Evolutionary conservation across 2,113 vertebrate genomes (phyloP).

Genomic region (Tor tambroides): DNA sequence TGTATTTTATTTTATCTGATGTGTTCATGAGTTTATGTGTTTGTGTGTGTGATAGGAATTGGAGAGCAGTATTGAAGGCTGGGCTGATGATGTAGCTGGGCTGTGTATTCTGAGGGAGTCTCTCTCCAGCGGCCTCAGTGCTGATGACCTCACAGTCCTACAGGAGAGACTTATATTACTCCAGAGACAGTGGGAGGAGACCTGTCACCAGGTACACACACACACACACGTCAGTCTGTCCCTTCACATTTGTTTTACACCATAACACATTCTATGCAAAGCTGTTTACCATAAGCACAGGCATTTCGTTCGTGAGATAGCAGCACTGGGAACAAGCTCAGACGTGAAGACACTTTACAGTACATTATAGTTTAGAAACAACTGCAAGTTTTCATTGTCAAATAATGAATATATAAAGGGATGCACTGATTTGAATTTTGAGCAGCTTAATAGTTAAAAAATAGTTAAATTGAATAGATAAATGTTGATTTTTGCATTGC

Average conservation of each 20-base stretch:
- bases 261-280: not conserved
- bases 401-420: not conserved
- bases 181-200: constrained; percentile 94
- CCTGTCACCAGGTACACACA: constrained; percentile 91
- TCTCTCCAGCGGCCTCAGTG: constrained; percentile 79
- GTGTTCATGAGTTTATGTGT: constrained; percentile 29
- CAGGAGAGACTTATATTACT: constrained; percentile 89
- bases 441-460: too few species aligned
- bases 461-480: too few species aligned
- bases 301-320: too few species aligned
- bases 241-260: not conserved
- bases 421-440: too few species aligned
- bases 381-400: not conserved
- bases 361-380: not conserved
- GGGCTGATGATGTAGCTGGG: constrained; percentile 87
- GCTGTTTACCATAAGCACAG: too few species aligned
- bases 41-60: constrained; percentile 80
- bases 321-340: too few species aligned
- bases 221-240: not conserved
- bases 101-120: constrained; percentile 83
- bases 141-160: constrained; percentile 88
- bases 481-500: too few species aligned
- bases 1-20: not conserved
- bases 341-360: too few species aligned
- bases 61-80: constrained; percentile 85